Evolutionary conservation across 1,140 invertebrate species (phyloP), one percentile per base, ranked within the genome.

Genomic region (Monomorium pharaonis): DNA sequence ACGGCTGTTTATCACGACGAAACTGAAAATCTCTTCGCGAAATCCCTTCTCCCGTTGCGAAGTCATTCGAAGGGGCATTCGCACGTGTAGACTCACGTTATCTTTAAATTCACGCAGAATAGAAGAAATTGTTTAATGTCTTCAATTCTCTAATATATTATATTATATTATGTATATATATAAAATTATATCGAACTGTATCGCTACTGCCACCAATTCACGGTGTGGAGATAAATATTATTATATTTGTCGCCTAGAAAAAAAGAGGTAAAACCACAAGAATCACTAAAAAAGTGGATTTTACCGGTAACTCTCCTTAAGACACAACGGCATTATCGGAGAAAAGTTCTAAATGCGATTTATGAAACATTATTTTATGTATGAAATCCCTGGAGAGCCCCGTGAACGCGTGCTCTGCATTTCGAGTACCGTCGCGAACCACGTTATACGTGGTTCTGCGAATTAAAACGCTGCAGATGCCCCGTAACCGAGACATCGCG

Each of bases 271-370:
- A 62, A 16, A 42, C 12, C 16, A 27, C n/a, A 54, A 54, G 37
- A 76, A 76, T 76, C 74, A 42, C 74, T 62, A 30, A 63, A 77
- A 77, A 77, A 77, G 56, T 30, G 56, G 63, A 69, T 80, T 80
- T n/a, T 54, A 33, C 33, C 63, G 21, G 24, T 42, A 51, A 30
- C 30, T 42, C 21, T 44, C 30, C 21, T 69, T 44, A 42, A 42
- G 5, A n/a, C 14, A n/a, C 14, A 80, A 80, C 27, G 30, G 10
- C n/a, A 54, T 80, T 69, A 69, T 67, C 76, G 62, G 60, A 51
- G 18, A 14, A 18, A 67, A 54, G 30, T 42, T 67, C 51, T 24
- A 80, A 54, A 80, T 21, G 16, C 47, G 49, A 80, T 80, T 80
- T 80, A 27, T 51, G 33, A 42, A n/a, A 69, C n/a, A 27, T 67